phyloP scores from a whole-genome alignment of 2,797 vertebrate species.

The Eremophila alpestris region DNA sequence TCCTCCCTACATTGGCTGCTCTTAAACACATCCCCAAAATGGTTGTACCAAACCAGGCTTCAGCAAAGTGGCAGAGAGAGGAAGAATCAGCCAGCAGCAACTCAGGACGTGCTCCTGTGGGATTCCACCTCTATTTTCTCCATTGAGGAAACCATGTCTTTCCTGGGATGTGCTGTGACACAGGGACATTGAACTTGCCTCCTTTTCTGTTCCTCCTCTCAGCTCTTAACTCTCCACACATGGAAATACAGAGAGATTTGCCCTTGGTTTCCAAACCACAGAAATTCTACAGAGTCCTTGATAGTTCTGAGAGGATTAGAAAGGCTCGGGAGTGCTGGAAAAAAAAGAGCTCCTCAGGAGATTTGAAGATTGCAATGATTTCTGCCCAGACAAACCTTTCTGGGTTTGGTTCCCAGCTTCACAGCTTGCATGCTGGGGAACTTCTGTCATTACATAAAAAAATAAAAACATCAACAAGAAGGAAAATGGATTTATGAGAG shows the following conservation, averaged over 20 bases:
- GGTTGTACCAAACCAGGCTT: neutral
- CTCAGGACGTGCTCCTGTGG: neutral
- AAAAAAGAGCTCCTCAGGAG: neutral
- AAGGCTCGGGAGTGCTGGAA: neutral
- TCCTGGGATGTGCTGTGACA: neutral
- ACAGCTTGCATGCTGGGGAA: neutral
- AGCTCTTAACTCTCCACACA: neutral
- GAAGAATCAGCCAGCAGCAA: neutral
- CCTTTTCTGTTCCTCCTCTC: neutral
- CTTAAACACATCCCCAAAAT: neutral
- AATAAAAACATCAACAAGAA: neutral
- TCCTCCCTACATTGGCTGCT: neutral
- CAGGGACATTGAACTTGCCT: neutral
- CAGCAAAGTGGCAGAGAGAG: neutral
- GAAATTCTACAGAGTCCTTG: neutral
- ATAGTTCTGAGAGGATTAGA: neutral
- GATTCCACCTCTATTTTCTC: neutral
- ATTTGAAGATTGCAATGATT: neutral
- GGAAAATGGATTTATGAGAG: neutral
- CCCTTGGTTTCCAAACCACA: neutral
- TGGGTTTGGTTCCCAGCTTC: neutral
- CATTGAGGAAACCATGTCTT: neutral
- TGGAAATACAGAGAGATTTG: neutral
- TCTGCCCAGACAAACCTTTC: neutral
- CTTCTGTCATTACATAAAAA: neutral